A percentile compares a stretch with the other conserved stretches of the same genome.
Evolutionary conservation across 2,888 invertebrate species (phyloP).

Genomic region (Melangyna quadrimaculata): DNA sequence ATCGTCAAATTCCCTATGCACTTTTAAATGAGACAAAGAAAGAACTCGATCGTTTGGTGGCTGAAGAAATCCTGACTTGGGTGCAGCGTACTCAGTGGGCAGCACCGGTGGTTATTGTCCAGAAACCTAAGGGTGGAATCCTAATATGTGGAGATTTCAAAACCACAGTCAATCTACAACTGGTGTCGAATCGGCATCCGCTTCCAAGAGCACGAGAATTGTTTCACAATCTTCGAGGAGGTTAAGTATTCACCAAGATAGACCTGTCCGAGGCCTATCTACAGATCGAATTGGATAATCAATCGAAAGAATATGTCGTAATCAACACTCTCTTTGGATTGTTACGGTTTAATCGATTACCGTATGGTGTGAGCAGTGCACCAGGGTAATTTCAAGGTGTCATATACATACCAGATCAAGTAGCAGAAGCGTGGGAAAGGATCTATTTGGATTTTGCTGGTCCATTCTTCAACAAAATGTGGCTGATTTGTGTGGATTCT

Average conservation of each 20-base stretch:
- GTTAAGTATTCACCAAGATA: conserved; percentile 71
- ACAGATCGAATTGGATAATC: conserved; percentile 30
- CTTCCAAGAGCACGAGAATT: conserved; percentile 71
- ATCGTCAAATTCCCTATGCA: conserved; percentile 13
- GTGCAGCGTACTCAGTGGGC: too few species aligned
- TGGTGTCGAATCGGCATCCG: conserved; percentile 73
- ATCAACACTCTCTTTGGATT: conserved; percentile 77
- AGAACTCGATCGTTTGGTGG: background rate
- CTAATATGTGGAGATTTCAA: conserved; percentile 73
- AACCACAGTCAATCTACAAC: conserved; percentile 72
- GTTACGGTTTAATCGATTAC: conserved; percentile 70
- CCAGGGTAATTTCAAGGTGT: background rate
- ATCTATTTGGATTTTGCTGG: too few species aligned
- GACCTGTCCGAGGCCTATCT: conserved; percentile 67
- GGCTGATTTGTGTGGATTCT: too few species aligned
- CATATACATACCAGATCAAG: background rate
- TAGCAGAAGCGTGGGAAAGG: too few species aligned
- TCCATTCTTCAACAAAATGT: too few species aligned
- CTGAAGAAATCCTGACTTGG: too few species aligned
- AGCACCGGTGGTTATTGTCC: conserved; percentile 76
- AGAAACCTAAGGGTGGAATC: conserved; percentile 73
- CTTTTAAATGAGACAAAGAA: background rate
- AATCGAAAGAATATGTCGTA: conserved; percentile 74
- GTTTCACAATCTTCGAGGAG: conserved; percentile 70
- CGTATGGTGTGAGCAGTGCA: conserved; percentile 57